Percentiles rank a stretch among this genome's conserved stretches.
phyloP scores from a whole-genome alignment of 2,113 vertebrate genomes.

The Elaphurus davidianus region DNA sequence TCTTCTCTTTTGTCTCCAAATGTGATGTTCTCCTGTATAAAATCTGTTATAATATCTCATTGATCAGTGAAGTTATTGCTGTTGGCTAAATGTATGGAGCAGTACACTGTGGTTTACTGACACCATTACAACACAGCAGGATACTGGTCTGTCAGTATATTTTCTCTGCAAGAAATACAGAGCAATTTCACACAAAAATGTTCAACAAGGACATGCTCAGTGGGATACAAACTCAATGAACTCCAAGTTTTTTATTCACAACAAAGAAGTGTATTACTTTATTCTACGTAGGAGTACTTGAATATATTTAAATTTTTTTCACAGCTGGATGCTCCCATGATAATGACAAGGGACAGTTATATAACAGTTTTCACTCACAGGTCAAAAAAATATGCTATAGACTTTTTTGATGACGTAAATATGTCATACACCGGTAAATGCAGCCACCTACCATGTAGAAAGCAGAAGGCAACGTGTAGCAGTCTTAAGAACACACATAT shows the following conservation, averaged over 20 bases:
- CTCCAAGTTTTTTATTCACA: conserved; percentile 14
- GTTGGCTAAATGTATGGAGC: background rate
- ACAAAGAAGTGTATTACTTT: conserved; percentile 34
- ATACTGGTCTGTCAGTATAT: background rate
- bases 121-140: background rate
- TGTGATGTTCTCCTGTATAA: background rate
- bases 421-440: background rate
- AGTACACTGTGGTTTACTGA: background rate
- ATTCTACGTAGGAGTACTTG: background rate
- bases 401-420: conserved; percentile 30
- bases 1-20: background rate
- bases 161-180: background rate
- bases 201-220: background rate
- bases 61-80: background rate
- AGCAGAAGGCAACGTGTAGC: background rate
- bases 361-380: conserved; percentile 46
- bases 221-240: background rate
- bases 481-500: background rate
- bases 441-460: background rate
- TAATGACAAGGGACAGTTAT: conserved; percentile 49
- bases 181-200: conserved; percentile 5
- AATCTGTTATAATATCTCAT: background rate
- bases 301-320: conserved; percentile 15
- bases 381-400: conserved; percentile 39
- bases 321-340: conserved; percentile 34